Base-by-base conservation (phyloP, 1,140 invertebrate genomes). In the Sycophaga agraensis region DNA sequence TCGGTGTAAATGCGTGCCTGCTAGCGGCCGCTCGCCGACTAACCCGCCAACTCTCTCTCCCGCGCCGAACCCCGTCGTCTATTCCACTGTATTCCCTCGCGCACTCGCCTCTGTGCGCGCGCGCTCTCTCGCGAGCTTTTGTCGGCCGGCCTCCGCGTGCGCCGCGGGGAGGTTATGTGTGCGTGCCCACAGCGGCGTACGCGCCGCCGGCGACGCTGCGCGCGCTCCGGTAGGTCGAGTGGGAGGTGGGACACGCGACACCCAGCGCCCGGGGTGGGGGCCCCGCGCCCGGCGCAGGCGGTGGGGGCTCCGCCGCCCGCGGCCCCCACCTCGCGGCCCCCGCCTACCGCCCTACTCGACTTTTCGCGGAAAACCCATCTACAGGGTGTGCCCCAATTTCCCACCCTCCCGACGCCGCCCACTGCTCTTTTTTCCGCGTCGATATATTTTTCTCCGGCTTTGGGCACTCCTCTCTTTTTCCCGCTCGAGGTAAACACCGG, bases 221-320 rank as follows among this genome's bases (percentile, higher is more conserved):
- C 43, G 50, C 50, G 50, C 17, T 26, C 31, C 11, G 65, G 66
- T 59, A 69, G 68, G 64, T 64, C 67, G 66, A 79, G 78, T 79
- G 78, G 78, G 77, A 78, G 75, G 68, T 69, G 68, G 68, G 77
- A 78, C 78, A 80, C 78, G 78, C 78, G 78, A 80, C 78, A 79
- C 69, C 45, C 42, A 11, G 21, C 28, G 12, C 37, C 9, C 9
- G 7, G 53, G 50, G 70, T 62, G 70, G 70, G 72, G 51, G n/a
- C n/a, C n/a, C n/a, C n/a, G n/a, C n/a, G n/a, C n/a, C n/a, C n/a
- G n/a, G n/a, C n/a, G n/a, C n/a, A n/a, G n/a, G n/a, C n/a, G n/a
- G n/a, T n/a, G n/a, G n/a, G n/a, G n/a, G n/a, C n/a, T n/a, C n/a
- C n/a, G n/a, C n/a, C n/a, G n/a, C n/a, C n/a, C n/a, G n/a, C n/a